Evolutionary conservation across 2,797 vertebrate genomes (phyloP).

Genomic region (Coregonus sp.): DNA sequence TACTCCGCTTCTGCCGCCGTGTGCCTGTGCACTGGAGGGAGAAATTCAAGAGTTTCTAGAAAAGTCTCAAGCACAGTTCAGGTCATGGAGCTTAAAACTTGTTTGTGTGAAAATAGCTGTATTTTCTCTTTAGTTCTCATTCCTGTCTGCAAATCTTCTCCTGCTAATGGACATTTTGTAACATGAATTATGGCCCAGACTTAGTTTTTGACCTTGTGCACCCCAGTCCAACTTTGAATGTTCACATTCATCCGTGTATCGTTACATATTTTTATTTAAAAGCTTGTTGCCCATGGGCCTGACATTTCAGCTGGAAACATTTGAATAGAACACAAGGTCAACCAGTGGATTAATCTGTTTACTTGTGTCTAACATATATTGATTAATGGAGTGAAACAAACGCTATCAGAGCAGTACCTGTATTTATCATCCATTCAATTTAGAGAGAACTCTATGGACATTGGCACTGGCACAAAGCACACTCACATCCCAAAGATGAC

Average conservation of each 20-base stretch:
- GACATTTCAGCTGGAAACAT: too few species aligned
- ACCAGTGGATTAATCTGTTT: conserved; percentile 18
- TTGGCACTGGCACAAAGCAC: conserved; percentile 21
- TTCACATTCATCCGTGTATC: neutral
- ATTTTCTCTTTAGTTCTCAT: neutral
- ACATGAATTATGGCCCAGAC: neutral
- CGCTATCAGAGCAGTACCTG: conserved; percentile 9
- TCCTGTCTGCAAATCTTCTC: neutral
- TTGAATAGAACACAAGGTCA: conserved; percentile 22
- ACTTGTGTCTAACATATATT: conserved; percentile 27
- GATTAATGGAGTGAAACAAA: conserved; percentile 30
- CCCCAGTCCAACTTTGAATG: neutral
- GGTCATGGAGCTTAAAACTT: conserved; percentile 22
- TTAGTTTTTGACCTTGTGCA: neutral
- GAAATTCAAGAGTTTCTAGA: conserved; percentile 49
- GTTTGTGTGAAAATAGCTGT: neutral
- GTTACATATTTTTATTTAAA: too few species aligned
- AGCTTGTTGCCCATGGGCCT: too few species aligned
- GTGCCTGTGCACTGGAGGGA: conserved; percentile 49
- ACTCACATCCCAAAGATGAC: neutral
- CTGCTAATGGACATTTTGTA: neutral
- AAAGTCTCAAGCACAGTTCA: conserved; percentile 30
- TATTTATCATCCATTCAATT: conserved; percentile 14
- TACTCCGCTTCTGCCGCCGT: conserved; percentile 39
- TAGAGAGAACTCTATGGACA: conserved; percentile 21